phyloP scores from a whole-genome alignment of 2,797 vertebrate genomes.

The Onychomys torridus region DNA sequence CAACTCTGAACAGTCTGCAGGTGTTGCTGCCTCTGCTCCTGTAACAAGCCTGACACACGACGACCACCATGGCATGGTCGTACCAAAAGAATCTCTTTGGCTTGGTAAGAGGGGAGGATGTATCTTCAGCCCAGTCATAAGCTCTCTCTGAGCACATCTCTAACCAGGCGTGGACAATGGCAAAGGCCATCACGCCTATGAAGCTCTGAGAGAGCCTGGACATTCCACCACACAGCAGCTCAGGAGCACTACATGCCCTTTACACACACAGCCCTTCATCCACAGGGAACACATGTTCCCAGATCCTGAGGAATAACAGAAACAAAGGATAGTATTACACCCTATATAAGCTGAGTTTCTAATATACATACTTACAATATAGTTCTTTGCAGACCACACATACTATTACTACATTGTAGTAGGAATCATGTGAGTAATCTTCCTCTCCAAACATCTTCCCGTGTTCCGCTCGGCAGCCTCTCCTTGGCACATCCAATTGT shows the following conservation, averaged over 20 bases:
- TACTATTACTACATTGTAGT: neutral
- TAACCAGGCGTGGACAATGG: neutral
- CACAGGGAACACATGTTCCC: neutral
- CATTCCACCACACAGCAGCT: neutral
- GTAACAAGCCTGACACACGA: neutral
- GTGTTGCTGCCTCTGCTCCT: neutral
- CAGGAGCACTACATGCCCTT: neutral
- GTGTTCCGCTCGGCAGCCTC: neutral
- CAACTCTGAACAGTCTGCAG: neutral
- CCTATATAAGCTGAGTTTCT: neutral
- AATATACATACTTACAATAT: neutral
- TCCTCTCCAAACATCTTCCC: neutral
- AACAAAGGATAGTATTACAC: neutral
- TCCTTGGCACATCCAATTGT: neutral
- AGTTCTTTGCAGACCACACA: neutral
- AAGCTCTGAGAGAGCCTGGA: neutral
- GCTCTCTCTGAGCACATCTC: neutral
- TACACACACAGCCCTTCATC: neutral
- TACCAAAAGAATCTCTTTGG: neutral
- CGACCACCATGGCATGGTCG: neutral
- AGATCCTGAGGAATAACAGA: neutral
- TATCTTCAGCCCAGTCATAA: neutral
- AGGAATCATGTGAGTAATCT: neutral
- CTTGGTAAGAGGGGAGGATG: neutral
- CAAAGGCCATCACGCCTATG: neutral